A percentile compares a stretch with the other conserved stretches of the same genome.
Conservation (phyloP, 2,797 vertebrate species). For the Cheirogaleus major region DNA sequence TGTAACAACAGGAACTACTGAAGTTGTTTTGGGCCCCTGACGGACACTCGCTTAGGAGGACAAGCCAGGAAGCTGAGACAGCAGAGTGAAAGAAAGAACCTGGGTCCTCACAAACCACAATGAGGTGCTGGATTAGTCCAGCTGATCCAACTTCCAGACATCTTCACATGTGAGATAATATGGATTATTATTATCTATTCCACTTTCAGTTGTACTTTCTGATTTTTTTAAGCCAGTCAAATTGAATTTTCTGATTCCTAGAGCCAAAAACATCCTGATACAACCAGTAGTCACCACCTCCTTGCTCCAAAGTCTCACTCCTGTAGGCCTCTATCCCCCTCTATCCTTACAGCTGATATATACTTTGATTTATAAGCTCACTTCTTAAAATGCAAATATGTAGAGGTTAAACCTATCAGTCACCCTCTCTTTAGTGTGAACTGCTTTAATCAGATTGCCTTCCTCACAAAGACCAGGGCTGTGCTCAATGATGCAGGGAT, state of each 20-base stretch:
- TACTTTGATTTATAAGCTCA: neutral
- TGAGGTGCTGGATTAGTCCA: neutral
- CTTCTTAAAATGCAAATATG: neutral
- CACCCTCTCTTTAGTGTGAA: conserved; percentile 25
- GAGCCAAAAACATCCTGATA: neutral
- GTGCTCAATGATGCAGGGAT: neutral
- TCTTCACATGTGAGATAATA: neutral
- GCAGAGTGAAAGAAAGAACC: neutral
- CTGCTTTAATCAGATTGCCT: neutral
- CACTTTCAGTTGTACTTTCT: neutral
- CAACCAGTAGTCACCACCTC: neutral
- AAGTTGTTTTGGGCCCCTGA: neutral
- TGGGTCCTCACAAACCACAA: neutral
- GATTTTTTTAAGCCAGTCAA: neutral
- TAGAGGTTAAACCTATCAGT: neutral
- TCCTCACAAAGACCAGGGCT: neutral
- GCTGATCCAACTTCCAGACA: neutral
- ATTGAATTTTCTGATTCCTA: neutral
- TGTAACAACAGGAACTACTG: neutral
- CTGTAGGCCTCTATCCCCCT: neutral
- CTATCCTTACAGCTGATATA: neutral
- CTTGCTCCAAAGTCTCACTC: neutral
- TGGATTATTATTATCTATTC: neutral
- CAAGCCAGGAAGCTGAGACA: neutral
- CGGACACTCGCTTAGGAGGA: neutral